Conservation (phyloP, 1,140 invertebrate genomes). For the Batillaria attramentaria region DNA sequence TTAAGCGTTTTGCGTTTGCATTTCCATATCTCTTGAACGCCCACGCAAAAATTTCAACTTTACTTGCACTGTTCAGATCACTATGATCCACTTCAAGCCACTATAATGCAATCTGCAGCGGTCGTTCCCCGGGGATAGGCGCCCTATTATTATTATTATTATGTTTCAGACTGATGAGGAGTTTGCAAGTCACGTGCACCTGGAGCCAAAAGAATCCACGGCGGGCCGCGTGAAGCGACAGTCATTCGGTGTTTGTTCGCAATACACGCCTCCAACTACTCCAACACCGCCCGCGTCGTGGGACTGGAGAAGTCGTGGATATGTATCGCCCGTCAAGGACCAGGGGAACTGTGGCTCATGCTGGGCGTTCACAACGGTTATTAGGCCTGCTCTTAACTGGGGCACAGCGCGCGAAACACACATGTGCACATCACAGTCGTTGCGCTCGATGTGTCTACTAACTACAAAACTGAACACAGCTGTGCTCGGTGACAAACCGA, state of each 20-base stretch:
- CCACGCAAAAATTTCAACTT: too few relatives aligned
- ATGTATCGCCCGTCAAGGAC: conserved; percentile 61
- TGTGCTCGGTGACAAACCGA: too few relatives aligned
- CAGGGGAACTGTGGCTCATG: conserved; percentile 60
- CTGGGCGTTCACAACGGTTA: conserved; percentile 49
- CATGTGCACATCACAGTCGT: too few relatives aligned
- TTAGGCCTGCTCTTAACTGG: too few relatives aligned
- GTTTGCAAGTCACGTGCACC: background rate
- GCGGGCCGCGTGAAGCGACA: background rate
- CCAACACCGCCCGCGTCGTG: conserved; percentile 46
- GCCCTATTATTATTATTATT: too few relatives aligned
- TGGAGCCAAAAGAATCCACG: background rate
- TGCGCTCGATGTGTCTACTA: too few relatives aligned
- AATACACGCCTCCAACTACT: conserved; percentile 23
- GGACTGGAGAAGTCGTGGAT: conserved; percentile 63
- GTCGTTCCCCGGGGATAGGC: too few relatives aligned
- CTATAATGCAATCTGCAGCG: too few relatives aligned
- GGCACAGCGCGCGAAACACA: too few relatives aligned
- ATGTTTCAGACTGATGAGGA: background rate
- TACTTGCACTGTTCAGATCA: too few relatives aligned
- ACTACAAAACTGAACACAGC: too few relatives aligned
- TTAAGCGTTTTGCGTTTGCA: background rate
- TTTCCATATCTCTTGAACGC: background rate
- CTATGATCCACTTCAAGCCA: too few relatives aligned
- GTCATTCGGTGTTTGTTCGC: background rate